Percentiles rank a stretch among this genome's conserved stretches.
These are phyloP conservation scores for Agrilus planipennis DNA, from an alignment of 1,140 invertebrate species.

Conservation along the genomic window DNA sequence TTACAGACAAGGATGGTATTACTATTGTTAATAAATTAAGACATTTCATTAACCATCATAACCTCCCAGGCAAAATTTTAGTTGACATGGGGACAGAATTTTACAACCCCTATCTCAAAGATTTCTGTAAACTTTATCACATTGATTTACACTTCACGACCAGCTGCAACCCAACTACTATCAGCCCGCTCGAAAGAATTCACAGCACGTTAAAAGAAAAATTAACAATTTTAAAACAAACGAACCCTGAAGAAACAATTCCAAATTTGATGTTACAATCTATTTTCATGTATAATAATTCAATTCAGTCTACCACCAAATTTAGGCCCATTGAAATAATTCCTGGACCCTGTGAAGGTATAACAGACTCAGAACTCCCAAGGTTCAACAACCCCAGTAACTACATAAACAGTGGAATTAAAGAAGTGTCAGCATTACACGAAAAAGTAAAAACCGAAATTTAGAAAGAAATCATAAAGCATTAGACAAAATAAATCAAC, in stretches of 20 bases:
- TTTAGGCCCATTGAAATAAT: constrained; percentile 7
- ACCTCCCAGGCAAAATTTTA: constrained; percentile 11
- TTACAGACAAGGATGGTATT: constrained; percentile 3
- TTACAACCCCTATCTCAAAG: constrained; percentile 11
- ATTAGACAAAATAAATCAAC: too few species aligned
- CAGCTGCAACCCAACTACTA: constrained; percentile 11
- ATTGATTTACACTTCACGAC: constrained; percentile 14
- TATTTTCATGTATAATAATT: constrained; percentile 13
- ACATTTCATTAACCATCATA: constrained; percentile 8
- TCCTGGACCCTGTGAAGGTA: too few species aligned
- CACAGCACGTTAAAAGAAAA: constrained; percentile 12
- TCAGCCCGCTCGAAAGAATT: constrained; percentile 12
- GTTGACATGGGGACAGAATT: constrained; percentile 16
- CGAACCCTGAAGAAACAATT: constrained; percentile 5
- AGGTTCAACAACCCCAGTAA: too few species aligned
- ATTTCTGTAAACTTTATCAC: constrained; percentile 14
- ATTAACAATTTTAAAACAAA: constrained; percentile 10
- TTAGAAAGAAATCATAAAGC: too few species aligned
- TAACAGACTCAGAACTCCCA: too few species aligned
- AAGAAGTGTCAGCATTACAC: too few species aligned
- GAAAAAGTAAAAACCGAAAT: too few species aligned
- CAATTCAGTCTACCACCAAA: constrained; percentile 9
- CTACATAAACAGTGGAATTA: too few species aligned
- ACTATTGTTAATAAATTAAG: constrained; percentile 7
- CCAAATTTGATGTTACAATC: constrained; percentile 10